A percentile compares a stretch with the other conserved stretches of the same genome.
Evolutionary conservation across 1,140 invertebrate genomes (phyloP).

Genomic region (Tetraneura akinire): DNA sequence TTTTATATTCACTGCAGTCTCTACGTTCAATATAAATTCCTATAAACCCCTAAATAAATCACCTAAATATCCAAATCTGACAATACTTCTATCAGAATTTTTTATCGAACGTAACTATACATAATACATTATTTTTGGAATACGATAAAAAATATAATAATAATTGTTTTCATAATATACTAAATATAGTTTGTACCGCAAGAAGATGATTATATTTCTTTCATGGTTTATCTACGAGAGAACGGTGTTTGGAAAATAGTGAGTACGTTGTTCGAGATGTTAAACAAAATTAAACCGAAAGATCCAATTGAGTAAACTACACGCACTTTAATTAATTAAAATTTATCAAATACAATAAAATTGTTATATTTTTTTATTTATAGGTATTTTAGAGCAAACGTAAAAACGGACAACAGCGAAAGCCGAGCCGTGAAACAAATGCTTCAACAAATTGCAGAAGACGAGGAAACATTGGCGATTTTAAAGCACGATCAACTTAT

Average conservation of each 20-base stretch:
- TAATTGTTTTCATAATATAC: too few relatives aligned
- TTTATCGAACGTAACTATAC: too few relatives aligned
- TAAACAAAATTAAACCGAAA: constrained; percentile 4
- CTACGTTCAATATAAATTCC: too few relatives aligned
- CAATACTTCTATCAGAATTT: too few relatives aligned
- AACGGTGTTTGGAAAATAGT: constrained; percentile 5
- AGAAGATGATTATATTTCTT: constrained; percentile 6
- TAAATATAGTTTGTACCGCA: not conserved
- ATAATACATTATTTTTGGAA: too few relatives aligned
- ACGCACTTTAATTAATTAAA: too few relatives aligned
- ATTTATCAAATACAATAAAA: too few relatives aligned
- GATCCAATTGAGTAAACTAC: constrained; percentile 27
- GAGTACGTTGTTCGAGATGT: not conserved
- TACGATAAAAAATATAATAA: too few relatives aligned
- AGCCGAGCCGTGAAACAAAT: not conserved
- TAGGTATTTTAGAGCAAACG: not conserved
- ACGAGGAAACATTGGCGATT: not conserved
- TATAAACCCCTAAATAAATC: too few relatives aligned
- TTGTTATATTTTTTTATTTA: not conserved
- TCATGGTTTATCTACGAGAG: constrained; percentile 14
- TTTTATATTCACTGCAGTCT: too few relatives aligned
- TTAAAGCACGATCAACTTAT: not conserved
- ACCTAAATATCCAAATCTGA: too few relatives aligned
- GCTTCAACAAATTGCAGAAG: not conserved
- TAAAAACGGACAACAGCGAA: not conserved